A percentile compares a stretch with the other conserved stretches of the same genome.
Conservation (phyloP, 1,140 invertebrate genomes). For the Scylla paramamosain region DNA sequence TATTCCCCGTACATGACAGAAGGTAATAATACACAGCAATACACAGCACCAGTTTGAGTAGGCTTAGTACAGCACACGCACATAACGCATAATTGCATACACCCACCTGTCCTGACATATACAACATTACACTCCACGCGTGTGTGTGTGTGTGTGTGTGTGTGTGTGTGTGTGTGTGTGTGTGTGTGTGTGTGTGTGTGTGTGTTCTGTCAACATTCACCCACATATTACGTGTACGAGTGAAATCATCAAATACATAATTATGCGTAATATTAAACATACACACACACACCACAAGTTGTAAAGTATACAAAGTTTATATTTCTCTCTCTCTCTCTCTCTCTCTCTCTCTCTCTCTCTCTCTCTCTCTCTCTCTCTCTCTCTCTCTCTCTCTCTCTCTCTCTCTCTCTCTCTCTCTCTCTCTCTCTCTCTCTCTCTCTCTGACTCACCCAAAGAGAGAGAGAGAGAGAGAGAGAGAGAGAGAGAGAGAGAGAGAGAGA, state of each 20-base stretch:
- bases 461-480: slow-evolving; percentile 41
- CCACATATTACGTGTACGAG: no score
- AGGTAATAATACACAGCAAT: no score
- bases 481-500: slow-evolving; percentile 40
- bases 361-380: neutral
- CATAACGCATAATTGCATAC: no score
- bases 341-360: slow-evolving; percentile 2
- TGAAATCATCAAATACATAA: no score
- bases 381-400: neutral
- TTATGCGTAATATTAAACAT: no score
- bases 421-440: neutral
- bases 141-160: no score
- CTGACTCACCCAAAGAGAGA: neutral
- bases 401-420: neutral
- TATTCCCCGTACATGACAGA: neutral
- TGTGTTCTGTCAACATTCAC: neutral
- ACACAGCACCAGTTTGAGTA: no score
- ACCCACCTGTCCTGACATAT: no score
- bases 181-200: neutral
- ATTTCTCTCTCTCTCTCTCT: neutral
- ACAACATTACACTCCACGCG: no score
- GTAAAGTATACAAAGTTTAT: no score
- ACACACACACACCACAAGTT: no score
- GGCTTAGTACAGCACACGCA: no score
- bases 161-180: neutral